Percentiles rank a stretch among this genome's conserved stretches.
phyloP scores from a whole-genome alignment of 2,888 invertebrate species.

The Eupithecia abbreviata region DNA sequence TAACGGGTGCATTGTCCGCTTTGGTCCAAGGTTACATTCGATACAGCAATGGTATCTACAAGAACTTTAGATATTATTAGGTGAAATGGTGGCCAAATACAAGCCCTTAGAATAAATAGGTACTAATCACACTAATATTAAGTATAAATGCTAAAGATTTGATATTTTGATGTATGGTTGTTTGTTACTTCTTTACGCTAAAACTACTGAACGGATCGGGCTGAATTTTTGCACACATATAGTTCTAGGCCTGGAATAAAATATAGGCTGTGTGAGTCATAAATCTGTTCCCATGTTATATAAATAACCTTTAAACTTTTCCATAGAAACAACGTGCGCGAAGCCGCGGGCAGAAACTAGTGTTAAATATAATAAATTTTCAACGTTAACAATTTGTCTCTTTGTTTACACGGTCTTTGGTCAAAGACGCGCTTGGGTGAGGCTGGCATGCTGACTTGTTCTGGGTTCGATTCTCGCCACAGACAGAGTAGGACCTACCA shows the following conservation, averaged over 20 bases:
- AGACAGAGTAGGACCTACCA: background rate
- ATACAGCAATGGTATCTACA: slow-evolving; percentile 1
- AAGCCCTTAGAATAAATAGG: background rate
- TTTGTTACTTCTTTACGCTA: no score
- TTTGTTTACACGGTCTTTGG: background rate
- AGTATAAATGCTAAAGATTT: no score
- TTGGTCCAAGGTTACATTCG: slow-evolving; percentile 34
- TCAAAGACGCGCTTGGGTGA: background rate
- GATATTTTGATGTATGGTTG: no score
- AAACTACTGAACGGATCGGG: no score
- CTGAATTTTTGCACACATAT: no score
- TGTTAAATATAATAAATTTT: background rate
- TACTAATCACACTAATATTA: no score
- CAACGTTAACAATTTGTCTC: background rate
- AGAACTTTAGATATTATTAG: background rate
- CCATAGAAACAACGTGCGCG: no score
- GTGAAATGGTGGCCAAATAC: background rate
- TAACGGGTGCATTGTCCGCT: slow-evolving; percentile 41
- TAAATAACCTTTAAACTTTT: no score
- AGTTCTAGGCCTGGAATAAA: no score
- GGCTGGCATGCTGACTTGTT: background rate
- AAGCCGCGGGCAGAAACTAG: no score
- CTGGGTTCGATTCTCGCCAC: background rate
- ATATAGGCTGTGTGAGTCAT: no score
- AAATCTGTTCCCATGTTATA: no score